phyloP scores from a whole-genome alignment of 2,888 invertebrate species.

The Campoletis raptor region DNA sequence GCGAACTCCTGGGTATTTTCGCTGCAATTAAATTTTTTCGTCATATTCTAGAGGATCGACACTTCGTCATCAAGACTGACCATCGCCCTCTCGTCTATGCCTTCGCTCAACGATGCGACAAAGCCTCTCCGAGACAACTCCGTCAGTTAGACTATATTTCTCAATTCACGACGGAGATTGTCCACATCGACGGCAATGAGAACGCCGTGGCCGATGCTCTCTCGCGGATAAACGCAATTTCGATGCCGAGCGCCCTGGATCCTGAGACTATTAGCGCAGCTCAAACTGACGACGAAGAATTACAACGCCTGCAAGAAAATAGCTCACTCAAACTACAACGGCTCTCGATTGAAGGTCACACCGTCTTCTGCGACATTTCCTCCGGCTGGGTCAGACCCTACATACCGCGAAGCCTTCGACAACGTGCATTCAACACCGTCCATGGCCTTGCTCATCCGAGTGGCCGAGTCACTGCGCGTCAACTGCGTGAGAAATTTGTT shows the following conservation, averaged over 20 bases:
- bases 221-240: conserved; percentile 43
- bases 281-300: conserved; percentile 45
- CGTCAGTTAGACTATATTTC: conserved; percentile 50
- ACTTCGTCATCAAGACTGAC: conserved; percentile 55
- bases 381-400: conserved; percentile 40
- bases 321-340: conserved; percentile 40
- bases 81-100: conserved; percentile 53
- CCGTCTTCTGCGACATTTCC: conserved; percentile 48
- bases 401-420: conserved; percentile 37
- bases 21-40: conserved; percentile 44
- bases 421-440: conserved; percentile 32
- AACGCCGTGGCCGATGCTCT: conserved; percentile 58
- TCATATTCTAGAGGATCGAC: conserved; percentile 46
- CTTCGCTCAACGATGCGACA: conserved; percentile 30
- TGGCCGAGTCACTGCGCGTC: conserved; percentile 21
- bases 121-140: too few species aligned
- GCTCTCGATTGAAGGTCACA: conserved; percentile 12
- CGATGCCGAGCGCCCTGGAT: conserved; percentile 40
- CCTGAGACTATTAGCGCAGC: conserved; percentile 22
- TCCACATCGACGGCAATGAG: conserved; percentile 44
- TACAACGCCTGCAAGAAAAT: background rate
- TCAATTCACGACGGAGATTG: conserved; percentile 51
- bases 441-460: conserved; percentile 52
- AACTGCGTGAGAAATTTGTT: conserved; percentile 71
- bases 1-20: conserved; percentile 58